Base-by-base conservation (phyloP, 2,113 vertebrate species). In the Pedetes capensis region DNA sequence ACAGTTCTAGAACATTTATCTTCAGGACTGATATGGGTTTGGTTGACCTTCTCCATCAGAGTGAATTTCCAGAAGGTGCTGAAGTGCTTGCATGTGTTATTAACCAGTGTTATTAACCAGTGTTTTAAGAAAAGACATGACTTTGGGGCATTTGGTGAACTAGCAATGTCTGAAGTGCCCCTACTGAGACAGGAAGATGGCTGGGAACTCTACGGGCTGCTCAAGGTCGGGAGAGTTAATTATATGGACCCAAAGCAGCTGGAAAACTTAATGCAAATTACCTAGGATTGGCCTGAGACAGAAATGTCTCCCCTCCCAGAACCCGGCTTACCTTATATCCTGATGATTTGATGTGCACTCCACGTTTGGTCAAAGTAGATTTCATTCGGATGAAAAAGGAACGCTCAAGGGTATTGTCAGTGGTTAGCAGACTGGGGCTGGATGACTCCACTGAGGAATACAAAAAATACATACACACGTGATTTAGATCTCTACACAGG, bases 311-410 rank as follows among this genome's bases (percentile, higher is more conserved):
- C 96, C 95, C 84, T 83, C 85, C 55, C 16, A 44, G 64, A 89
- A 87, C 91, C 97, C 97, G 25, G 87, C 98, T 98, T 98, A 99
- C 99, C 99, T 99, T 99, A 97, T 99, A 99, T 98, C 99, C 99
- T 51, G 99, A 99, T 17, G 99, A 99, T 98, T 99, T 99, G 99
- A 99, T 99, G 98, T 99, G 99, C 93, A 99, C 99, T 20, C 99
- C 99, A 94, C 99, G 98, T 98, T 99, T 99, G 95, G 99, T 99
- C 98, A 99, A 98, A 20, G 99, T 99, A 47, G 99, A 99, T 98
- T 99, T 99, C 99, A 99, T 99, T 96, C 99, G 98, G 98, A 99
- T 98, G 98, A 99, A 99, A 98, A 99, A 99, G 97, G 99, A 99
- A 39, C 99, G 99, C 95, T 99, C 99, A 97, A 99, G 98, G 95